Base-by-base conservation (phyloP, 2,888 invertebrate genomes). In the Cybosia mesomella region DNA sequence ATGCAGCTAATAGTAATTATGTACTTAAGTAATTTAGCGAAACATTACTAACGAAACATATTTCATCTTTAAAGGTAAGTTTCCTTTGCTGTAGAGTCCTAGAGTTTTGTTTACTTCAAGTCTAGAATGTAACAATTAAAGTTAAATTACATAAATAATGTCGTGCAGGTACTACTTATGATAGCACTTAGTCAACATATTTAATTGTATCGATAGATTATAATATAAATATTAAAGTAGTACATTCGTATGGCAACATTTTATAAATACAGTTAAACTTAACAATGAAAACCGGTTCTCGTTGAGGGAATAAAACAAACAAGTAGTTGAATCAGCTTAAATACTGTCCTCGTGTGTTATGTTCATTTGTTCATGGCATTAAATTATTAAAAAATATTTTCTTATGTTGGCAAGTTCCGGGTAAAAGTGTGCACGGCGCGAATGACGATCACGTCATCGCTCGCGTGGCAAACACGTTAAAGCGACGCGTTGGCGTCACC, bases 391-490 rank as follows among this genome's bases (percentile, higher is more conserved):
- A 55, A 70, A 72, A 63, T 74, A 66, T 74, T 75, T 81, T 79
- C 71, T 74, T 73, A 87, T 86, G 83, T 87, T 90, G 83, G 83
- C 86, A 89, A 88, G 84, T 88, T 88, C 89, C 79, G 67, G 80
- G 82, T 84, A 88, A 90, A 92, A 91, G 89, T 91, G 89, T 89
- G 89, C 91, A 85, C 83, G 80, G 74, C 76, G 82, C 85, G 83
- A 82, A 83, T 82, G 85, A 83, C 69, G 79, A 87, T 88, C 88
- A 87, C 91, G 91, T 93, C 93, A 91, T 82, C 89, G 86, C 82
- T 87, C 83, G 91, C 89, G 92, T 92, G 93, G 92, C 91, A 86
- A 83, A 76, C 84, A 80, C 83, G 80, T 79, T 84, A 83, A 86
- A 85, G 85, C 83, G 86, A 86, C 87, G 87, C 89, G 90, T 89